Percentiles rank a stretch among this genome's conserved stretches.
These are phyloP conservation scores for Drosophila multiciliata DNA, from an alignment of 2,888 invertebrate species.

Conservation along the genomic window DNA sequence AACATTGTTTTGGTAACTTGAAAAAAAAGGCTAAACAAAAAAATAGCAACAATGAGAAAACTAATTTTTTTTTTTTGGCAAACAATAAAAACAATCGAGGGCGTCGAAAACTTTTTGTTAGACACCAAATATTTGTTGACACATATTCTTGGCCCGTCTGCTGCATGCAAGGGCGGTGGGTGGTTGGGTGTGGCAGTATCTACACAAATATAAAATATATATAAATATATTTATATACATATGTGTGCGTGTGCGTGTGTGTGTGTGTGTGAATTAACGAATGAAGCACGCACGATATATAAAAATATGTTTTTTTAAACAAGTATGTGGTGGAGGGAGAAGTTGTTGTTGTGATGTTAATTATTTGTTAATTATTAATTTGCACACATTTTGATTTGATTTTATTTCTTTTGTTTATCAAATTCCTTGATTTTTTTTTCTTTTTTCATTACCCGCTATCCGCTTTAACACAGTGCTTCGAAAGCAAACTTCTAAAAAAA, in stretches of 20 bases:
- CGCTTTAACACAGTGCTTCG: constrained; percentile 36
- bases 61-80: constrained; percentile 8
- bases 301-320: constrained; percentile 8
- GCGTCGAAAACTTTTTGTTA: constrained; percentile 4
- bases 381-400: constrained; percentile 36
- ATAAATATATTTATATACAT: not conserved
- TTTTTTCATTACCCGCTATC: constrained; percentile 26
- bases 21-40: constrained; percentile 34
- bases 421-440: constrained; percentile 5
- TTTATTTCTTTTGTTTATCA: not conserved
- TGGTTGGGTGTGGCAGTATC: constrained; percentile 3
- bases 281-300: constrained; percentile 14
- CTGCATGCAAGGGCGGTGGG: constrained; percentile 2
- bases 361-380: constrained; percentile 53
- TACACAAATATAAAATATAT: not conserved
- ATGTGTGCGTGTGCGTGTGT: not conserved
- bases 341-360: not conserved
- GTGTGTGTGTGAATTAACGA: constrained; percentile 11
- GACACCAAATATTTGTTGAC: constrained; percentile 31
- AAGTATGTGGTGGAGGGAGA: too few species aligned
- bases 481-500: constrained; percentile 35
- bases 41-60: constrained; percentile 19
- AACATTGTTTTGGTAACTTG: constrained; percentile 31
- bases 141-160: constrained; percentile 33
- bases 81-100: constrained; percentile 25